Base-by-base conservation (phyloP, 92 coral and sea anemone species). In the Pocillopora grandis region DNA sequence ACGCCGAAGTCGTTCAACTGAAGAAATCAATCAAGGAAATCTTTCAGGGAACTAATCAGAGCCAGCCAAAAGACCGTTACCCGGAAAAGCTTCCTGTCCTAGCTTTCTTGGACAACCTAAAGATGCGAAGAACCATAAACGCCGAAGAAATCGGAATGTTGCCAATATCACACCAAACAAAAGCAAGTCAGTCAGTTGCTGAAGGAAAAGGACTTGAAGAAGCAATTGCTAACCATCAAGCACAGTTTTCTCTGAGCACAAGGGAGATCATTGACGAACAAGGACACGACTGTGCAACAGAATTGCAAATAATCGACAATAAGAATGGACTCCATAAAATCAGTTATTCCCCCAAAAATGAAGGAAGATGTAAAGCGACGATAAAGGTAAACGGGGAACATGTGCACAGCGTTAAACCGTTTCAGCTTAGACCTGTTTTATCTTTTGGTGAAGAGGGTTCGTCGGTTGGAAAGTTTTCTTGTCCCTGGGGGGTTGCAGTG, bases 401-500 rank as follows among this genome's bases (percentile, higher is more conserved):
- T 21, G 70, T 66, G 19, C 70, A 8, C 11, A 31, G 31, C 17
- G n/a, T 31, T 66, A 20, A 66, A 21, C 70, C 16, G 9, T 66
- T 23, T 66, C 70, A 66, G 27, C 5, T 66, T 33, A 66, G 14
- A 66, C 70, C 70, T 66, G 70, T 52, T n/a, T 73, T 55, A 12
- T 52, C 77, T 52, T 55, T 73, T 73, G 77, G 62, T 18, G 9
- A 10, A 4, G 0, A 0, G 12, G 77, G 77, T n/a, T 19, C 63
- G 9, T 55, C 77, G 49, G 62, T 2, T 9, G 77, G 62, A 73
- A 55, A 9, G 62, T 73, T 73, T 55, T 1, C 21, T 1, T 5
- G 1, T 49, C 77, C 76, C 5, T 37, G 52, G 76, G 76, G 76
- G 60, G 58, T 72, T 23, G 76, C 76, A 49, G 76, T 72, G 31